phyloP scores from a whole-genome alignment of 1,140 invertebrate species.

The Ceratina australensis region DNA sequence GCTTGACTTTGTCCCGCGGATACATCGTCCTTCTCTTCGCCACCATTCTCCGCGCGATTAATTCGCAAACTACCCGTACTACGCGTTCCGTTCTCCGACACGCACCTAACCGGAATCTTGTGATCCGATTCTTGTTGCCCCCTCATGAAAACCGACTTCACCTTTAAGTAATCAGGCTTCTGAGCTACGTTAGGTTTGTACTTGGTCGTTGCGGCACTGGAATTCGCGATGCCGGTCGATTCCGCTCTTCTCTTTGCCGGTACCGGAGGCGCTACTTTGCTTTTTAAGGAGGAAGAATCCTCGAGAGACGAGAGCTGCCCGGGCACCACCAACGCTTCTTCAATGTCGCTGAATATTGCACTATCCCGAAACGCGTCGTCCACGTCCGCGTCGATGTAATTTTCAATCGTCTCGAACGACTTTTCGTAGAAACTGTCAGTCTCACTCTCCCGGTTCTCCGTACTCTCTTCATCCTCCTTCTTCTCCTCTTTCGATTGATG shows the following conservation, averaged over 20 bases:
- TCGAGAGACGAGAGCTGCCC: conserved; percentile 6
- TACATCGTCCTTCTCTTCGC: conserved; percentile 67
- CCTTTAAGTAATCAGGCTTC: conserved; percentile 70
- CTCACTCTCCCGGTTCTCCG: conserved; percentile 71
- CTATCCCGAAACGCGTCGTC: conserved; percentile 89
- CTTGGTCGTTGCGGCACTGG: background rate
- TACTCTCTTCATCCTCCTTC: conserved; percentile 37
- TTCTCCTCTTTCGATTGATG: conserved; percentile 19
- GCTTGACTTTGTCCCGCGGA: conserved; percentile 77
- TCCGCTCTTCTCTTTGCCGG: conserved; percentile 68
- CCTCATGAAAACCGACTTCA: conserved; percentile 36
- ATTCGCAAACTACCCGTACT: conserved; percentile 2
- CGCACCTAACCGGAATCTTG: conserved; percentile 10
- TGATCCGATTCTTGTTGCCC: conserved; percentile 8
- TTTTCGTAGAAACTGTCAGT: conserved; percentile 87
- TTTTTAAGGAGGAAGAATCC: conserved; percentile 40
- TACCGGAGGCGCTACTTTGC: conserved; percentile 73
- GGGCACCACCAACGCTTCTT: conserved; percentile 73
- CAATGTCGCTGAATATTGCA: conserved; percentile 90
- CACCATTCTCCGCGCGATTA: conserved; percentile 19
- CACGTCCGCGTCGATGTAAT: conserved; percentile 76
- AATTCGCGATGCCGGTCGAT: background rate
- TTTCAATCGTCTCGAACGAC: conserved; percentile 88
- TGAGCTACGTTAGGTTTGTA: conserved; percentile 62
- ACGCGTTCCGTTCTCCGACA: background rate